These are phyloP conservation scores for Bettongia penicillata DNA, from an alignment of 2,113 vertebrate genomes.

Conservation along the genomic window DNA sequence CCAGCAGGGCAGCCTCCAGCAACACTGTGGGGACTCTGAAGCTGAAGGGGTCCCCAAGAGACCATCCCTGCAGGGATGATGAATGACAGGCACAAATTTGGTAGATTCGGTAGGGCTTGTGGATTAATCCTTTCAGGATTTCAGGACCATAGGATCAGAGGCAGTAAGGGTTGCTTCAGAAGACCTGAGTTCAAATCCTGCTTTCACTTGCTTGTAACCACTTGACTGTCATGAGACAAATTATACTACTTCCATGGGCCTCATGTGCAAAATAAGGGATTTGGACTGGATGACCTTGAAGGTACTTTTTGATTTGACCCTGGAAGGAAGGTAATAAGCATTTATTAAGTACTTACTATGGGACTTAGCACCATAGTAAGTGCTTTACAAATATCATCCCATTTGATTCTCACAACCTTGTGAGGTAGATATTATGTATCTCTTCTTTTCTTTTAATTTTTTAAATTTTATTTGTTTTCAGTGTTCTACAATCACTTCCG, in stretches of 20 bases:
- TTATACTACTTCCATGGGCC: background rate
- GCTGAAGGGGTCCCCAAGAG: background rate
- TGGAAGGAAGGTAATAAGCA: background rate
- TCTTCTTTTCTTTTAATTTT: too few species aligned
- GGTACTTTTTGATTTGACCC: background rate
- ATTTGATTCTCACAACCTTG: background rate
- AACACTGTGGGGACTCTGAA: background rate
- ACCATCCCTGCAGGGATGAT: background rate
- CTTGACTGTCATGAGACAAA: background rate
- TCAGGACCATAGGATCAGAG: background rate
- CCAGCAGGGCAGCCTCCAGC: background rate
- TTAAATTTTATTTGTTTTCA: too few species aligned
- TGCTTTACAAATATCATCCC: background rate
- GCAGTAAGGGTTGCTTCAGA: background rate
- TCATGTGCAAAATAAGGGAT: background rate
- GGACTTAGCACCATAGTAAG: background rate
- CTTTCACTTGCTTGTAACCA: background rate
- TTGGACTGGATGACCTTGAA: background rate
- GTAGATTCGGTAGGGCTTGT: background rate
- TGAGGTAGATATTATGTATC: background rate
- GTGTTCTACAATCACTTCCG: too few species aligned
- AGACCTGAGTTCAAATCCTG: background rate
- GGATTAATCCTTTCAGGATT: background rate
- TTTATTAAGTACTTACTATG: background rate
- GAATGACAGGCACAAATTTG: background rate